phyloP scores from a whole-genome alignment of 1,140 invertebrate species.

The Palaemon carinicauda region DNA sequence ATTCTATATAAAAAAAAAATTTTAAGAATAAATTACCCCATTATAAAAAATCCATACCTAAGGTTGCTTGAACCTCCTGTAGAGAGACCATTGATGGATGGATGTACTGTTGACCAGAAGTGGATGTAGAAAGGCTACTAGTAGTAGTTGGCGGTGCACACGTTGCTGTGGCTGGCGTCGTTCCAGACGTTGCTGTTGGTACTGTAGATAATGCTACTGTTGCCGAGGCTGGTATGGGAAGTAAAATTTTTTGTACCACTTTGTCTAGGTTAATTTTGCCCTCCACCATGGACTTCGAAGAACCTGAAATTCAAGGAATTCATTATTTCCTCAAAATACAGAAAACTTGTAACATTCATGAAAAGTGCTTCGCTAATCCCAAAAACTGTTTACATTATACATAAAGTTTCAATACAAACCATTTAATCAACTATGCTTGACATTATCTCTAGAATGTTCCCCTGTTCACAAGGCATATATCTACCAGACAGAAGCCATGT shows the following conservation, averaged over 20 bases:
- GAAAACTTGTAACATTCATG: too few relatives aligned
- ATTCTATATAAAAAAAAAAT: background rate
- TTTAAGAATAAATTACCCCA: background rate
- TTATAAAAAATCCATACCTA: slow-evolving; percentile 11
- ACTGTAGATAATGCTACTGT: background rate
- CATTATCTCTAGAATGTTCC: too few relatives aligned
- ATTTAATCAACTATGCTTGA: too few relatives aligned
- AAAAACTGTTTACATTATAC: too few relatives aligned
- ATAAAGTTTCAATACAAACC: too few relatives aligned
- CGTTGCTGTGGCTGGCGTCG: background rate
- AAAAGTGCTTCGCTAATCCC: too few relatives aligned
- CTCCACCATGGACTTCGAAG: background rate
- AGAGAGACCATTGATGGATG: slow-evolving; percentile 38
- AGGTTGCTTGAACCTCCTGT: slow-evolving; percentile 49
- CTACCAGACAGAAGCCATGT: too few relatives aligned
- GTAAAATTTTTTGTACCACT: slow-evolving; percentile 29
- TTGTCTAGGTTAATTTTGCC: slow-evolving; percentile 12
- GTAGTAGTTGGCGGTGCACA: background rate
- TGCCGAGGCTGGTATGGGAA: slow-evolving; percentile 5
- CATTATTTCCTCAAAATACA: too few relatives aligned
- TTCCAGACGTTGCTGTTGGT: background rate
- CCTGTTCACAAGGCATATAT: too few relatives aligned
- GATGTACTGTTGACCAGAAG: slow-evolving; percentile 37
- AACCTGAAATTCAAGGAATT: background rate
- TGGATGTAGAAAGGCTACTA: background rate